These are phyloP conservation scores for Trialeurodes vaporariorum DNA, from an alignment of 1,140 invertebrate species.

Conservation along the genomic window DNA sequence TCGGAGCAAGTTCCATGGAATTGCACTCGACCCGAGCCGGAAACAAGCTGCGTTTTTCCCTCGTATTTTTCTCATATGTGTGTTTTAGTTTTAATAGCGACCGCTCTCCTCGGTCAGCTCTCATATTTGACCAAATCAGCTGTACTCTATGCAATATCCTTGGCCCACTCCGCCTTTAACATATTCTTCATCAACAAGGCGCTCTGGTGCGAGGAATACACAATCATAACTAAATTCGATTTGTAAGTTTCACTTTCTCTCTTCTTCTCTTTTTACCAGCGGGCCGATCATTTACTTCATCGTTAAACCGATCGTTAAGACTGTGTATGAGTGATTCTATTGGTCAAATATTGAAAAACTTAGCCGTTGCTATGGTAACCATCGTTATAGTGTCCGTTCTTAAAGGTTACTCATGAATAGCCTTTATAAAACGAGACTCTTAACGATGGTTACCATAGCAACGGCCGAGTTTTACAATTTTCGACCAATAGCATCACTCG, in stretches of 20 bases:
- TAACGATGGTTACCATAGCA: too few species aligned
- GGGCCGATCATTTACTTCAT: too few species aligned
- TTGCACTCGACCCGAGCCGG: constrained; percentile 20
- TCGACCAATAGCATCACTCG: too few species aligned
- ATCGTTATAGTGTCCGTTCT: too few species aligned
- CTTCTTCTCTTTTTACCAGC: too few species aligned
- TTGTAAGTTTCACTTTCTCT: neutral
- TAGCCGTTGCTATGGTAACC: too few species aligned
- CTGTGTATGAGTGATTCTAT: too few species aligned
- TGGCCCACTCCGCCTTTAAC: constrained; percentile 49
- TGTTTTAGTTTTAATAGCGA: constrained; percentile 53
- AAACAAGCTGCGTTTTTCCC: constrained; percentile 46
- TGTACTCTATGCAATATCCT: constrained; percentile 46
- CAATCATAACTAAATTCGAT: neutral
- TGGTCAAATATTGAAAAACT: too few species aligned
- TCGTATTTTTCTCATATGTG: constrained; percentile 60
- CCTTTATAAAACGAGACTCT: too few species aligned
- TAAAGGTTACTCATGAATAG: too few species aligned
- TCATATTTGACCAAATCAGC: constrained; percentile 55
- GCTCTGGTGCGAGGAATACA: constrained; percentile 44
- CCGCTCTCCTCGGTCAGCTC: constrained; percentile 58
- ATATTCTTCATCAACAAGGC: constrained; percentile 41
- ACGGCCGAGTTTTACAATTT: too few species aligned
- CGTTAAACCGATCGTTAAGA: too few species aligned
- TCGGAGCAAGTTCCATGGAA: constrained; percentile 9